Base-by-base conservation (phyloP, 2,797 vertebrate genomes). In the Galago senegalensis region DNA sequence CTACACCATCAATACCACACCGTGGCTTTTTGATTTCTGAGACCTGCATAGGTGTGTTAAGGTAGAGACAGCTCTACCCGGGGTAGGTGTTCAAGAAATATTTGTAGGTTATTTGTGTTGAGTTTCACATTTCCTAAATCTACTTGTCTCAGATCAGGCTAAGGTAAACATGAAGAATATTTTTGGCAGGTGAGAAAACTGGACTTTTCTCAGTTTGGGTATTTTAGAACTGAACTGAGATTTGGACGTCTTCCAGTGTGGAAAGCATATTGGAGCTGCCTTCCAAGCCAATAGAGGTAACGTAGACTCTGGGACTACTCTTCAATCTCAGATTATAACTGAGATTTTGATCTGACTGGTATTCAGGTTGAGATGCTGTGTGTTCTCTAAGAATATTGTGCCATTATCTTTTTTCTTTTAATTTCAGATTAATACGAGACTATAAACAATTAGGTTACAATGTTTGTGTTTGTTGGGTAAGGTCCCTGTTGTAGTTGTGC, bases 61-160 rank as follows among this genome's bases (percentile, higher is more conserved):
- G 29, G 85, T 14, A 67, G 40, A 34, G 43, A 53, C 16, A 8
- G 25, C 17, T 61, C 69, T 94, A 9, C 27, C 49, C 27, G 34
- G 20, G 25, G 72, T 46, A 46, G 77, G 49, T 84, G 46, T 31
- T 75, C 17, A 40, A 25, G 37, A 56, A 83, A 95, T 73, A 82
- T 67, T 90, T 94, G 87, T 72, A 85, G 37, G 21, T 29, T 43
- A 58, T 58, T 43, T 89, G 21, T 56, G 6, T 65, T 87, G 43
- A 18, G 20, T 87, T 91, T 70, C 77, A n/a, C 89, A 72, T 88
- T 76, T 94, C 20, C 73, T 94, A 53, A 65, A 58, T 87, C 17
- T 31, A 11, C 56, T 43, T 56, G 5, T 73, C 2, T 82, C 56
- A 63, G 56, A 80, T 76, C 11, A 49, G 46, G 58, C 13, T 14